A percentile compares a stretch with the other conserved stretches of the same genome.
Evolutionary conservation across 1,140 invertebrate species (phyloP).

Genomic region (Cylas formicarius): DNA sequence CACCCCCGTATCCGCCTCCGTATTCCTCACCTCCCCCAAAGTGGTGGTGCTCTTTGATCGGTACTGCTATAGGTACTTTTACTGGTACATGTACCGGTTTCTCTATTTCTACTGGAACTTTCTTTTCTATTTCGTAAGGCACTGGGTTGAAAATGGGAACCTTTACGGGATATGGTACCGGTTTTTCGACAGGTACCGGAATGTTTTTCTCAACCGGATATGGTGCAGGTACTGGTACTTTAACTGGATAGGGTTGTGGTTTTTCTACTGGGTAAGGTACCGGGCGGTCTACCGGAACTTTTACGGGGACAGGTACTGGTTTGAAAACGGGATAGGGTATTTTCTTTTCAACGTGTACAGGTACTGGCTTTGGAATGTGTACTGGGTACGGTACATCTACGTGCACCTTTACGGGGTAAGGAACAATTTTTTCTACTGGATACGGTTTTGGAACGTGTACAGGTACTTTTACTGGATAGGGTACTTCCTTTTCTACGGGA

Average conservation of each 20-base stretch:
- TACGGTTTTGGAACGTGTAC: conserved; percentile 54
- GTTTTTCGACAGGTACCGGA: conserved; percentile 56
- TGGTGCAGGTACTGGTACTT: conserved; percentile 50
- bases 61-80: conserved; percentile 56
- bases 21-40: conserved; percentile 30
- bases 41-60: conserved; percentile 45
- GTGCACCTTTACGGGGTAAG: conserved; percentile 55
- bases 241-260: conserved; percentile 52
- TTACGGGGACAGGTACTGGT: conserved; percentile 47
- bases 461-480: conserved; percentile 53
- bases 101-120: conserved; percentile 54
- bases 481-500: conserved; percentile 57
- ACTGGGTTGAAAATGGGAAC: conserved; percentile 56
- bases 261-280: conserved; percentile 56
- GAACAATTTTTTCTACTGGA: conserved; percentile 51
- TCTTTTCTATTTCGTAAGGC: conserved; percentile 57
- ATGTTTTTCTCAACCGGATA: conserved; percentile 51
- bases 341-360: conserved; percentile 41
- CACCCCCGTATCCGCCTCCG: conserved; percentile 31
- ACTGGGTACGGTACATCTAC: conserved; percentile 54
- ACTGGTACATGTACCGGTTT: conserved; percentile 54
- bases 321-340: conserved; percentile 45
- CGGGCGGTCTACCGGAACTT: conserved; percentile 49
- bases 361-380: conserved; percentile 40
- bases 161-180: conserved; percentile 56